These are phyloP conservation scores for Pseudomugil tenellus DNA, from an alignment of 2,797 vertebrate species.

Conservation along the genomic window DNA sequence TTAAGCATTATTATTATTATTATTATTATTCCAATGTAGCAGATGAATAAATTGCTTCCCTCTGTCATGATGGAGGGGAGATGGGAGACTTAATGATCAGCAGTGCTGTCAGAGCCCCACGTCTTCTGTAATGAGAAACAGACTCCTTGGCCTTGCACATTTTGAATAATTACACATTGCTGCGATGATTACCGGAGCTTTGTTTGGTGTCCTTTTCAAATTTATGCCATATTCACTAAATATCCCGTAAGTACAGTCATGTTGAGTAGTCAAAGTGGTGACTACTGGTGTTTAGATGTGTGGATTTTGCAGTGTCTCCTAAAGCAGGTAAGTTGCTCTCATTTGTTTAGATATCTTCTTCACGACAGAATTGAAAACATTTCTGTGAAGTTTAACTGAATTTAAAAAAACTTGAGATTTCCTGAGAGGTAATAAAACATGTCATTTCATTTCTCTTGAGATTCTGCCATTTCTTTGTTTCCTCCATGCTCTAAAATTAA, in stretches of 20 bases:
- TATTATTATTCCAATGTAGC: conserved; percentile 29
- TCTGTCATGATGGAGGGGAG: conserved; percentile 37
- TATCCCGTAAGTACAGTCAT: conserved; percentile 16
- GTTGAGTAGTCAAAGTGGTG: conserved; percentile 11
- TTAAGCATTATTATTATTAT: too few relatives aligned
- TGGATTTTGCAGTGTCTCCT: conserved; percentile 37
- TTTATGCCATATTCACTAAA: conserved; percentile 12
- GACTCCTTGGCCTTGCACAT: conserved; percentile 78
- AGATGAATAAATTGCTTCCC: conserved; percentile 34
- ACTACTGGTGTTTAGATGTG: conserved; percentile 20
- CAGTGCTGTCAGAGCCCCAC: conserved; percentile 84
- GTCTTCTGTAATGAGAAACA: conserved; percentile 98
- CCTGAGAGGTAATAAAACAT: background rate
- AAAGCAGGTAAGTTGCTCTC: conserved; percentile 63
- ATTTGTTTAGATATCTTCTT: conserved; percentile 21
- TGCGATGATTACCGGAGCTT: conserved; percentile 32
- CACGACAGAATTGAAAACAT: background rate
- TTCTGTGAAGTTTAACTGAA: background rate
- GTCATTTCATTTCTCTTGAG: conserved; percentile 32
- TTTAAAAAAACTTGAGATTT: background rate
- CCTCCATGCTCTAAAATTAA: conserved; percentile 21
- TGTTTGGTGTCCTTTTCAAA: conserved; percentile 24
- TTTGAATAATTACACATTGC: conserved; percentile 36
- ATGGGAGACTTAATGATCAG: conserved; percentile 74
- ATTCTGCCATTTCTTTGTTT: conserved; percentile 52